Base-by-base conservation (phyloP, 1,140 invertebrate genomes). In the Steinernema feltiae region DNA sequence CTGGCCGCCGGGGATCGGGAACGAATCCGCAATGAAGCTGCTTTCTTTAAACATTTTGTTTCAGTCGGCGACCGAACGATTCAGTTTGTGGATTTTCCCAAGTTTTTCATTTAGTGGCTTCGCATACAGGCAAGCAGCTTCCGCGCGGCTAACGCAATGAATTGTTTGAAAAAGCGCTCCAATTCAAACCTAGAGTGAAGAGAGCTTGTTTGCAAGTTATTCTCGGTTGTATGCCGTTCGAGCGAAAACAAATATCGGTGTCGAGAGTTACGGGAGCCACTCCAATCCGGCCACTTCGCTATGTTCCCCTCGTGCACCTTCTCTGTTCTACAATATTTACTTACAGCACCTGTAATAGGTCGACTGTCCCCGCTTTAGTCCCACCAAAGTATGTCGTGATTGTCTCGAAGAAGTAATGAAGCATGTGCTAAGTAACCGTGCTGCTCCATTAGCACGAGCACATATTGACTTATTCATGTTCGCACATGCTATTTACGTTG, bases 401-500 rank as follows among this genome's bases (percentile, higher is more conserved):
- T n/a, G n/a, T n/a, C n/a, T n/a, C n/a, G n/a, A n/a, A n/a, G n/a
- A n/a, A n/a, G n/a, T n/a, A n/a, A n/a, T n/a, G n/a, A n/a, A n/a
- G n/a, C n/a, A n/a, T n/a, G n/a, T n/a, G n/a, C n/a, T n/a, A n/a
- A n/a, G n/a, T n/a, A n/a, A n/a, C n/a, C n/a, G n/a, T n/a, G n/a
- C n/a, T n/a, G n/a, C n/a, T n/a, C 7, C 24, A 63, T 63, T 63
- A 63, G 53, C 24, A 27, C 24, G 53, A n/a, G 2, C 12, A 27
- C 53, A 15, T 63, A 63, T 63, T 63, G 53, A 63, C 53, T 63
- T 27, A 21, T 63, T 63, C 53, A 63, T 63, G 53, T 63, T 63
- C 53, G 53, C 53, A 63, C 53, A 63, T 63, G 53, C 53, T 63
- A 21, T 63, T 63, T 63, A 63, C 53, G 53, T 63, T 63, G 53